Conservation (phyloP, 2,888 invertebrate species). For the Meliscaeva auricollis region DNA sequence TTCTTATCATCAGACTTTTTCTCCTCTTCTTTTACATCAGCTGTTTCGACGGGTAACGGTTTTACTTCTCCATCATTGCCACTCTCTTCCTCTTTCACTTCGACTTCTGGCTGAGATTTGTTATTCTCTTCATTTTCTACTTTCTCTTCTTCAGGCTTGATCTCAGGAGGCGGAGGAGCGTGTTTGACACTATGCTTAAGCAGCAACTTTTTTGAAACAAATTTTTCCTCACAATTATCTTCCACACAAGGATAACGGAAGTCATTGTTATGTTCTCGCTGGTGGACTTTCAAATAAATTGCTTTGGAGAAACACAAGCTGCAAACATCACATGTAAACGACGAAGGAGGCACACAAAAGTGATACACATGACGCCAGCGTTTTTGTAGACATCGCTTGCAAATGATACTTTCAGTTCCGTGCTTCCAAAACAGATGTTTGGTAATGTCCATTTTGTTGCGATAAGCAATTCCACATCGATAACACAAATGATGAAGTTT, state of each 20-base stretch:
- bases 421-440: conserved; percentile 97
- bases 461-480: conserved; percentile 93
- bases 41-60: neutral
- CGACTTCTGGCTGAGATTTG: conserved; percentile 35
- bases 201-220: conserved; percentile 92
- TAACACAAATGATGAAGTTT: conserved; percentile 94
- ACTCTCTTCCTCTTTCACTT: conserved; percentile 41
- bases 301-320: conserved; percentile 90
- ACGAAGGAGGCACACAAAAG: conserved; percentile 92
- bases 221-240: conserved; percentile 89
- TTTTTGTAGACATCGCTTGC: conserved; percentile 93
- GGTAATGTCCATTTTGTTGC: conserved; percentile 94
- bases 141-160: conserved; percentile 35
- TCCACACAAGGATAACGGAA: conserved; percentile 90
- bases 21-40: conserved; percentile 46
- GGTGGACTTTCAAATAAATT: conserved; percentile 93
- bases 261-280: conserved; percentile 90
- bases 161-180: conserved; percentile 70
- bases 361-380: conserved; percentile 97
- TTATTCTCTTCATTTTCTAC: conserved; percentile 37
- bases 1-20: conserved; percentile 61
- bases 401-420: conserved; percentile 93
- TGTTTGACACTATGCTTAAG: conserved; percentile 89
- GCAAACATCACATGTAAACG: conserved; percentile 93
- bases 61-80: conserved; percentile 46